Evolutionary conservation across 2,797 vertebrate species (phyloP).

Genomic region (Chiloscyllium punctatum): DNA sequence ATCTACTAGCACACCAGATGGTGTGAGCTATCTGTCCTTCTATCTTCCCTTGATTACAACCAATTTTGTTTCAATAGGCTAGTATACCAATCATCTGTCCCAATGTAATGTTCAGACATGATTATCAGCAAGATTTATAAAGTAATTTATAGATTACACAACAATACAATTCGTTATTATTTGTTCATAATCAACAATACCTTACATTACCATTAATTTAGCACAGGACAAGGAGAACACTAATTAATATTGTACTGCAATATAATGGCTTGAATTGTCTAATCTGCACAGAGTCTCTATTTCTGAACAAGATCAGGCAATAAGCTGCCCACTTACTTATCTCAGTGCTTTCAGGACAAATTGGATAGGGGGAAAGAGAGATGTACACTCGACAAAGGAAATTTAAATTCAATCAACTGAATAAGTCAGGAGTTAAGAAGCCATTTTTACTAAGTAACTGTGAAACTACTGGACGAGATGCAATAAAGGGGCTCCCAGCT

Average conservation of each 20-base stretch:
- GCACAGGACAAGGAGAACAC: neutral
- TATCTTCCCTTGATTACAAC: neutral
- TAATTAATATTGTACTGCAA: neutral
- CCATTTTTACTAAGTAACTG: no score
- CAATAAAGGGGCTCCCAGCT: neutral
- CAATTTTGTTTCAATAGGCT: neutral
- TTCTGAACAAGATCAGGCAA: no score
- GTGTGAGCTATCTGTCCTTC: neutral
- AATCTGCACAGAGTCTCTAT: no score
- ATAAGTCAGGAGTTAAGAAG: no score
- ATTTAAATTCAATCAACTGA: no score
- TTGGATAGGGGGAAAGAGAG: no score
- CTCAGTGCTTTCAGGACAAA: no score
- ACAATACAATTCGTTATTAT: neutral
- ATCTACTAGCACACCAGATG: constrained; percentile 6
- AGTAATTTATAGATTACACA: neutral
- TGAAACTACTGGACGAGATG: neutral
- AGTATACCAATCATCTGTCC: neutral
- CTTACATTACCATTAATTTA: neutral
- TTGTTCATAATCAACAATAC: neutral
- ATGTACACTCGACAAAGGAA: no score
- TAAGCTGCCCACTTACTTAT: no score
- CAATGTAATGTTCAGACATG: neutral
- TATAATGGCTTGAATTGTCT: neutral
- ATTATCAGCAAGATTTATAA: constrained; percentile 4